phyloP scores from a whole-genome alignment of 1,140 invertebrate genomes.

The Drosophila burlai region DNA sequence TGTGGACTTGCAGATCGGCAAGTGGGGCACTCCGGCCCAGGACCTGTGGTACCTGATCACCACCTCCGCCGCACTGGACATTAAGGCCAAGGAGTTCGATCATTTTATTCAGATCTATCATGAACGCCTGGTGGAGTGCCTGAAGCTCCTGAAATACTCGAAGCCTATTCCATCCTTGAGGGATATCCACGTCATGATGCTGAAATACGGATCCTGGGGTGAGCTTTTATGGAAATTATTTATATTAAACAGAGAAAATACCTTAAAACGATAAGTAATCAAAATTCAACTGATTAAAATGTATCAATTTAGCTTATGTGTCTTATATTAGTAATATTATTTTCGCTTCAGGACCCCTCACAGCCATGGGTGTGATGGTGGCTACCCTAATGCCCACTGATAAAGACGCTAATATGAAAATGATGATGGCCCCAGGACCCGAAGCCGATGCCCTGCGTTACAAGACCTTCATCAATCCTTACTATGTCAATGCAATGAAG shows the following conservation, averaged over 20 bases:
- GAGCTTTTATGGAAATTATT: slow-evolving; percentile 1
- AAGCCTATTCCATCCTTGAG: slow-evolving; percentile 58
- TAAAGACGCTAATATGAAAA: slow-evolving; percentile 66
- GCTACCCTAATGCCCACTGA: slow-evolving; percentile 51
- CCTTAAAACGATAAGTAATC: too few relatives aligned
- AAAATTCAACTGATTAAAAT: background rate
- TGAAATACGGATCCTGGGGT: slow-evolving; percentile 69
- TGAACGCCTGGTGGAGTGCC: slow-evolving; percentile 50
- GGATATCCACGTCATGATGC: slow-evolving; percentile 60
- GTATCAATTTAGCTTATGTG: too few relatives aligned
- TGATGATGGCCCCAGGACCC: slow-evolving; percentile 53
- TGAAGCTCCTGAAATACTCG: slow-evolving; percentile 57
- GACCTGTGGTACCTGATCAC: slow-evolving; percentile 71
- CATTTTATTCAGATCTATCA: slow-evolving; percentile 73
- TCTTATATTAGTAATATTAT: background rate
- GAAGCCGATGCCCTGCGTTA: slow-evolving; percentile 53
- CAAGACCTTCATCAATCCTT: slow-evolving; percentile 47
- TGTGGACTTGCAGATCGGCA: slow-evolving; percentile 67
- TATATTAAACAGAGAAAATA: background rate
- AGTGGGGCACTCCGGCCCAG: slow-evolving; percentile 68
- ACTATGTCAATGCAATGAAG: slow-evolving; percentile 54
- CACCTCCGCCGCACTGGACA: slow-evolving; percentile 56
- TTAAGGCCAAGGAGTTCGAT: slow-evolving; percentile 69
- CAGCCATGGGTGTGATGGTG: slow-evolving; percentile 35
- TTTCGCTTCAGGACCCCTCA: slow-evolving; percentile 37